phyloP scores from a whole-genome alignment of 1,140 invertebrate species.

The Maniola jurtina region DNA sequence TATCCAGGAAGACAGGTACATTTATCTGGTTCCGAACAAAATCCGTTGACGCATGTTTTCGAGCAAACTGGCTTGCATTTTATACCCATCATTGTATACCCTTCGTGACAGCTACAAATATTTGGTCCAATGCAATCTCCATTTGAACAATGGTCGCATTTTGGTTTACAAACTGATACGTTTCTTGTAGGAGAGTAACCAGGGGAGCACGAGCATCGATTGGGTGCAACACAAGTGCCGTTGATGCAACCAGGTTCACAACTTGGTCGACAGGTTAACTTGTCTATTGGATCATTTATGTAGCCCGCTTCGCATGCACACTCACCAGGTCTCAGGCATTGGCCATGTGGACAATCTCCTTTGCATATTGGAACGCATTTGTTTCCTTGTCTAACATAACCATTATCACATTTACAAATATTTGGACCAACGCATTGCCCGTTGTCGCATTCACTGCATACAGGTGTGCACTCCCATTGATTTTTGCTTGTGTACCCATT shows the following conservation, averaged over 20 bases:
- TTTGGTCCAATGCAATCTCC: conserved; percentile 27
- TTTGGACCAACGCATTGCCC: conserved; percentile 53
- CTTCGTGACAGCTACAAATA: conserved; percentile 25
- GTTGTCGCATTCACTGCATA: conserved; percentile 71
- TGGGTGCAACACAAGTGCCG: conserved; percentile 67
- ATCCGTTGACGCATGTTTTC: conserved; percentile 21
- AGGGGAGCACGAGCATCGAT: conserved; percentile 73
- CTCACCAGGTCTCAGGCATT: conserved; percentile 55
- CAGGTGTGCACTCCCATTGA: conserved; percentile 58
- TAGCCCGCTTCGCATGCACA: conserved; percentile 59
- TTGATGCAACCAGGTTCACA: conserved; percentile 73
- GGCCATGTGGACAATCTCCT: conserved; percentile 30
- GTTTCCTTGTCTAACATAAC: conserved; percentile 32
- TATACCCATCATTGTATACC: conserved; percentile 19
- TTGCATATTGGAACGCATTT: conserved; percentile 30
- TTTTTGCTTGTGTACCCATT: conserved; percentile 40
- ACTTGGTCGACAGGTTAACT: conserved; percentile 31
- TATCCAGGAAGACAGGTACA: conserved; percentile 12
- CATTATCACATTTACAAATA: conserved; percentile 51
- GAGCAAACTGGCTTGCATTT: conserved; percentile 27
- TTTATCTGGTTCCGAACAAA: conserved; percentile 25
- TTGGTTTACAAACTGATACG: conserved; percentile 19
- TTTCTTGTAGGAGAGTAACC: conserved; percentile 53
- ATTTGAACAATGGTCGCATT: conserved; percentile 27
- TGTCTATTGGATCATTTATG: conserved; percentile 29